Percentiles rank a stretch among this genome's conserved stretches.
These are phyloP conservation scores for Pangasius sanitwongsei DNA, from an alignment of 2,797 vertebrate genomes.

Conservation along the genomic window DNA sequence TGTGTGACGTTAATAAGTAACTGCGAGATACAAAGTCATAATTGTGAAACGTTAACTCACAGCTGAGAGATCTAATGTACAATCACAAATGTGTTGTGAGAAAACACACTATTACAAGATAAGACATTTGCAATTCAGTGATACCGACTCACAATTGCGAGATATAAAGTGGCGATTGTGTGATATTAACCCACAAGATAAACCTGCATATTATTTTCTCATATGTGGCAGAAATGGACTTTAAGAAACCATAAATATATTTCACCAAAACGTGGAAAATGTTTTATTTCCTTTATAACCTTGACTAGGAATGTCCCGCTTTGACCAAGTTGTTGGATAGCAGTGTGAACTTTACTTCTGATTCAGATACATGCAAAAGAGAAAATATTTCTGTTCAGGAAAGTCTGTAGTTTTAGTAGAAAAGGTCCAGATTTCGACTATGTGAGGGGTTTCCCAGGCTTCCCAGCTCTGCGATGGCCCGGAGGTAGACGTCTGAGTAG, in stretches of 20 bases:
- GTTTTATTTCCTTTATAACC: neutral
- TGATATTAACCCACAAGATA: no score
- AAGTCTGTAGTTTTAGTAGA: neutral
- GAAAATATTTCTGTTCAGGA: neutral
- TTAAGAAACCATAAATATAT: neutral
- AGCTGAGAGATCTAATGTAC: neutral
- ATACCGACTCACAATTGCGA: no score
- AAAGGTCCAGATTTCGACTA: neutral
- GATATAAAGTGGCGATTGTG: no score
- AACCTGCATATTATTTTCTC: neutral
- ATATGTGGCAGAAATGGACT: neutral
- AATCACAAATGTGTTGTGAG: neutral
- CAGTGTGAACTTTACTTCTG: neutral
- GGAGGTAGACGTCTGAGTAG: conserved; percentile 15
- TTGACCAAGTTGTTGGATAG: neutral
- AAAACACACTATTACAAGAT: neutral
- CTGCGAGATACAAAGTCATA: neutral
- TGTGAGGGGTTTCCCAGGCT: neutral
- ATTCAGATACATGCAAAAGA: neutral
- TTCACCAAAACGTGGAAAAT: no score
- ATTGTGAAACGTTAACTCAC: neutral
- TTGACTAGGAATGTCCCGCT: neutral
- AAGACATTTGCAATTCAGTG: no score
- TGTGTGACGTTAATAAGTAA: neutral
- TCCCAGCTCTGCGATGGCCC: neutral